Percentiles rank a stretch among this genome's conserved stretches.
These are phyloP conservation scores for Mormyrus iriodes DNA, from an alignment of 2,113 vertebrate genomes.

Conservation along the genomic window DNA sequence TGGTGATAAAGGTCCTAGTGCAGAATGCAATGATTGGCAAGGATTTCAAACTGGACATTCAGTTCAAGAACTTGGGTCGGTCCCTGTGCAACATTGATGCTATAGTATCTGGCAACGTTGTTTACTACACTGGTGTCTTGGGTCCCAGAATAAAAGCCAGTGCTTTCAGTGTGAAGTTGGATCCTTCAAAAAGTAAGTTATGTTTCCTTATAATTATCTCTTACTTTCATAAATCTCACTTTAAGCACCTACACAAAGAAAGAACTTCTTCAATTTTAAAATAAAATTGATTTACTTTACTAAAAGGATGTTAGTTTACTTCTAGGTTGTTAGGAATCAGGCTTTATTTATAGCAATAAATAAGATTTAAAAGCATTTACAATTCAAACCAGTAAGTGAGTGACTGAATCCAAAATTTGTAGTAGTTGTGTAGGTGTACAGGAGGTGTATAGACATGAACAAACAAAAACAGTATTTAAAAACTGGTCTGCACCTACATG, in stretches of 20 bases:
- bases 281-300: neutral
- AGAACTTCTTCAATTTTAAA: neutral
- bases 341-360: too few species aligned
- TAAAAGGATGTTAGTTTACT: too few species aligned
- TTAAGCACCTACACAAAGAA: neutral
- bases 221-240: neutral
- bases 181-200: constrained; percentile 34
- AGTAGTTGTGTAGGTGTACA: too few species aligned
- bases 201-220: neutral
- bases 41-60: constrained; percentile 63
- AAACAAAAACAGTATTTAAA: too few species aligned
- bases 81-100: constrained; percentile 33
- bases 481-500: too few species aligned
- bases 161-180: constrained; percentile 2
- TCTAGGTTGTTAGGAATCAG: too few species aligned
- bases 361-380: too few species aligned
- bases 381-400: too few species aligned
- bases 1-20: constrained; percentile 56
- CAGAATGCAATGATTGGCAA: constrained; percentile 53
- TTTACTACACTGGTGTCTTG: constrained; percentile 76
- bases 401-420: too few species aligned
- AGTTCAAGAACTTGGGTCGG: constrained; percentile 58
- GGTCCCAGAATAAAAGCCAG: constrained; percentile 57
- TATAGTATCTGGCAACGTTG: constrained; percentile 56
- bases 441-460: too few species aligned